Evolutionary conservation across 92 coral and sea anemone species (phyloP).

Genomic region (Pocillopora meandrina): DNA sequence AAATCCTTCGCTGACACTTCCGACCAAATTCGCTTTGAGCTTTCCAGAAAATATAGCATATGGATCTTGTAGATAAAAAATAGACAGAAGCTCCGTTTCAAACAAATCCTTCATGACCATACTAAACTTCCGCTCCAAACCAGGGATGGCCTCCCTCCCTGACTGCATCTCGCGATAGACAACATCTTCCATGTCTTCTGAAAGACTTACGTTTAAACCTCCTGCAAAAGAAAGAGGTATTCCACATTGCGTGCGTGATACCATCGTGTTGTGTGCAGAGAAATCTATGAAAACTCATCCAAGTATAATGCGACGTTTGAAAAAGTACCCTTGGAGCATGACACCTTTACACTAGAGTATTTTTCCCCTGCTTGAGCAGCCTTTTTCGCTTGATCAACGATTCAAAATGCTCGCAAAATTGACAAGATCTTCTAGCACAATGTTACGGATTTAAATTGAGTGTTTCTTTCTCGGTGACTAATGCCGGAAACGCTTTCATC

Average conservation of each 20-base stretch:
- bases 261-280: not conserved
- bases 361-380: no score
- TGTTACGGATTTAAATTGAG: no score
- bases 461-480: no score
- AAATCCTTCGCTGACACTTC: constrained; percentile 52
- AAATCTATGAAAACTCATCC: no score
- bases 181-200: constrained; percentile 26
- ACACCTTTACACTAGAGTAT: no score
- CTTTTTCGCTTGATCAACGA: no score
- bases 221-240: constrained; percentile 9
- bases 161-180: constrained; percentile 12
- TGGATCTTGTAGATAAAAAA: constrained; percentile 46
- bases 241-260: constrained; percentile 21
- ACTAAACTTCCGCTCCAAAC: constrained; percentile 25
- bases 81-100: constrained; percentile 33
- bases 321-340: no score
- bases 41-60: constrained; percentile 31
- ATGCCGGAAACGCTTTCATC: no score
- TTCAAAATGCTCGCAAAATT: no score
- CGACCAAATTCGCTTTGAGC: constrained; percentile 31
- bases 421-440: no score
- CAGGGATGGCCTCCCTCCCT: constrained; percentile 25
- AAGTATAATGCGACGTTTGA: no score
- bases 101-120: constrained; percentile 44
- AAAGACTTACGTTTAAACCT: constrained; percentile 16